phyloP scores from a whole-genome alignment of 2,888 invertebrate species.

The Arctia plantaginis region DNA sequence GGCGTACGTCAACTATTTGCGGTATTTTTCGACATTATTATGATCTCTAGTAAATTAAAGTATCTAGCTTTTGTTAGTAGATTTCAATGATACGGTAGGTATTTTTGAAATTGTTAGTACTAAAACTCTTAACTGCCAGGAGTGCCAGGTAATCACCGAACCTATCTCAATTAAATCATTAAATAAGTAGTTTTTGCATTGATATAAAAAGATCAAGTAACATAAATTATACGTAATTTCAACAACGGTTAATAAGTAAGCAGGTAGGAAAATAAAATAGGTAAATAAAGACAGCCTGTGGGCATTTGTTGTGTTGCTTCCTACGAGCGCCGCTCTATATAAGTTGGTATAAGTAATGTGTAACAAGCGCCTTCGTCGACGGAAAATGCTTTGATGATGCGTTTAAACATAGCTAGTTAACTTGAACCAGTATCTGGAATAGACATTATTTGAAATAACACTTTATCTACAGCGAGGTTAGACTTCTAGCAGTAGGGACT shows the following conservation, averaged over 20 bases:
- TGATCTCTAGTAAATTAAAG: no score
- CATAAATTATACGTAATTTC: constrained; percentile 12
- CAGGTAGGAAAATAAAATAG: constrained; percentile 52
- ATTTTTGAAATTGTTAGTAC: not conserved
- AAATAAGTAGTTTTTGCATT: constrained; percentile 8
- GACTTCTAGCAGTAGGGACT: not conserved
- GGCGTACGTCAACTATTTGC: no score
- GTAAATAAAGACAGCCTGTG: constrained; percentile 62
- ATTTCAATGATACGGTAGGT: no score
- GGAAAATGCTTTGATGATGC: constrained; percentile 65
- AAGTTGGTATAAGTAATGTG: constrained; percentile 63
- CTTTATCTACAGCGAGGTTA: not conserved
- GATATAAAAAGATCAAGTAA: not conserved
- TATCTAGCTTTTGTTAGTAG: no score
- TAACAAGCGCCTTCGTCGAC: constrained; percentile 64
- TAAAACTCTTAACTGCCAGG: not conserved
- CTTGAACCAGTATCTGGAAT: constrained; percentile 31
- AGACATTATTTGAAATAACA: not conserved
- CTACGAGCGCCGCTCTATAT: constrained; percentile 57
- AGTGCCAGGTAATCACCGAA: not conserved
- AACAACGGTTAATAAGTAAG: constrained; percentile 21
- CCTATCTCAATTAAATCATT: not conserved
- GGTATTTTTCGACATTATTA: no score
- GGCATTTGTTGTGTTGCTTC: constrained; percentile 67
- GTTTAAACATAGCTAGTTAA: constrained; percentile 54